Conservation (phyloP, 1,140 invertebrate genomes). For the Scaptomyza montana region DNA sequence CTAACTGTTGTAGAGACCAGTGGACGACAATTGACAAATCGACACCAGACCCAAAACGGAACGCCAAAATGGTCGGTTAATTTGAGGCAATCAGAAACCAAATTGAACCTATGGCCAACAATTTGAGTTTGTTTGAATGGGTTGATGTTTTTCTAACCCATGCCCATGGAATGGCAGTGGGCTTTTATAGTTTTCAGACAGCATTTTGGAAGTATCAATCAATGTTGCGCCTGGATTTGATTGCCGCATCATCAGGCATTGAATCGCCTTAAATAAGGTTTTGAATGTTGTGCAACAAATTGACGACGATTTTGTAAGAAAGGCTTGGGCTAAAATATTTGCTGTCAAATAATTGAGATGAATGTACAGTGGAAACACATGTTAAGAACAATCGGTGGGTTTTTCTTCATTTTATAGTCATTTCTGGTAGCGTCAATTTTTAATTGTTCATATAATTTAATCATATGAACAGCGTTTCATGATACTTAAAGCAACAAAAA, state of each 20-base stretch:
- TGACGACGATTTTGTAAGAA: background rate
- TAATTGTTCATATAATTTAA: too few species aligned
- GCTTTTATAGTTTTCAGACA: slow-evolving; percentile 39
- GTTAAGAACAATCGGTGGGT: too few species aligned
- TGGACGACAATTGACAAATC: slow-evolving; percentile 74
- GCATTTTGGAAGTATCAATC: slow-evolving; percentile 56
- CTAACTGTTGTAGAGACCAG: slow-evolving; percentile 4
- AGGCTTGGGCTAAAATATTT: background rate
- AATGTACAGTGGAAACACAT: too few species aligned
- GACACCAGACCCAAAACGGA: slow-evolving; percentile 36
- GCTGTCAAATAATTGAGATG: background rate
- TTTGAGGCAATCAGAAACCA: slow-evolving; percentile 73
- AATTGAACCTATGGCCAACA: slow-evolving; percentile 58
- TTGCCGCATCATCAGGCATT: slow-evolving; percentile 14
- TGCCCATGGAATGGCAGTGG: slow-evolving; percentile 18
- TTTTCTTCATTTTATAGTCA: too few species aligned
- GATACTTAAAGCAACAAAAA: too few species aligned
- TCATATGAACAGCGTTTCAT: too few species aligned
- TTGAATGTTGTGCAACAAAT: slow-evolving; percentile 25
- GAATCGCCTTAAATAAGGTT: slow-evolving; percentile 16
- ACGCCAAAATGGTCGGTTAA: slow-evolving; percentile 67
- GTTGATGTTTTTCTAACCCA: slow-evolving; percentile 12
- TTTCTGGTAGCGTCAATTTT: too few species aligned
- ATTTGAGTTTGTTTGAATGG: slow-evolving; percentile 18
- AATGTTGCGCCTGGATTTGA: slow-evolving; percentile 33